phyloP scores from a whole-genome alignment of 2,888 invertebrate species.

The Mactromeris polynyma region DNA sequence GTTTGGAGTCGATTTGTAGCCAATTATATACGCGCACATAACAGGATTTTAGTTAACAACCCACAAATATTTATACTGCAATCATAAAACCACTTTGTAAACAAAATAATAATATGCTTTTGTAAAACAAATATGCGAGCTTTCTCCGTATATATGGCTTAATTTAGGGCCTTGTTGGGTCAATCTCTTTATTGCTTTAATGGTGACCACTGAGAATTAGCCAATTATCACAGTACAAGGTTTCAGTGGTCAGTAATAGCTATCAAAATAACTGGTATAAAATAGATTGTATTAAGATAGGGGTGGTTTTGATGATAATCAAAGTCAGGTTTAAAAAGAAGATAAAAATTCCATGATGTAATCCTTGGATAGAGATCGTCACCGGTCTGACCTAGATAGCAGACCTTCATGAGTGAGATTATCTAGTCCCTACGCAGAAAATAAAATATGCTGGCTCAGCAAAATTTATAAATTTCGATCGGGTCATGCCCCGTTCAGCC shows the following conservation, averaged over 20 bases:
- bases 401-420: neutral
- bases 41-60: neutral
- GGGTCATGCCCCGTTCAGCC: constrained; percentile 1
- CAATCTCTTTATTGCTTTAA: neutral
- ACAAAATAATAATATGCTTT: neutral
- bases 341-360: constrained; percentile 52
- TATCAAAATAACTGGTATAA: constrained; percentile 28
- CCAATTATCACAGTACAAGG: neutral
- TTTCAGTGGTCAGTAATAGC: constrained; percentile 26
- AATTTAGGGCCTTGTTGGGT: constrained; percentile 18
- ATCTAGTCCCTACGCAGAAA: neutral
- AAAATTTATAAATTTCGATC: neutral
- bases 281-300: constrained; percentile 39
- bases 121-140: neutral
- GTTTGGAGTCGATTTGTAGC: neutral
- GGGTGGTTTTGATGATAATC: constrained; percentile 38
- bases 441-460: neutral
- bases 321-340: constrained; percentile 40
- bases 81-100: neutral
- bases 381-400: constrained; percentile 2
- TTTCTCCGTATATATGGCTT: neutral
- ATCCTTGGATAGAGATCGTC: constrained; percentile 27
- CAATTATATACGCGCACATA: neutral
- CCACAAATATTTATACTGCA: constrained; percentile 1
- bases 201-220: neutral